Evolutionary conservation across 2,113 vertebrate species (phyloP).

Genomic region (Salvelinus namaycush): DNA sequence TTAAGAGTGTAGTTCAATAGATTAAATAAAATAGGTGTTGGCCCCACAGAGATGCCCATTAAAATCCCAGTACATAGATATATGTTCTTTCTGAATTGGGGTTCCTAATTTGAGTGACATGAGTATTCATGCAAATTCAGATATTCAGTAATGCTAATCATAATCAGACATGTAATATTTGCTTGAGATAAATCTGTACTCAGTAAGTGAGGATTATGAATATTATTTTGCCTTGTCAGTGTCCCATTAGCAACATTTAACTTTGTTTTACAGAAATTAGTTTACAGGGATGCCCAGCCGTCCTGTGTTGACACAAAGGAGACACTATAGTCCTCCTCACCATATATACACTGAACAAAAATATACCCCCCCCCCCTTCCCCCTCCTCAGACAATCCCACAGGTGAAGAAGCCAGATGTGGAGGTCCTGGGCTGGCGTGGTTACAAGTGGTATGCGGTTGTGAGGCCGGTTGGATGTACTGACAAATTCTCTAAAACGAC

Average conservation of each 20-base stretch:
- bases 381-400: too few species aligned
- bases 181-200: too few species aligned
- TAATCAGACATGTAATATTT: background rate
- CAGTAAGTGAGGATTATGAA: background rate
- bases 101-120: background rate
- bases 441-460: too few species aligned
- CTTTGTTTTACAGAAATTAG: slow-evolving; percentile 7
- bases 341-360: too few species aligned
- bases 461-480: too few species aligned
- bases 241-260: background rate
- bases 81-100: background rate
- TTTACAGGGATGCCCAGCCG: background rate
- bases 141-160: background rate
- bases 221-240: background rate
- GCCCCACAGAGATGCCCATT: background rate
- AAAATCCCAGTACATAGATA: background rate
- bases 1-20: too few species aligned
- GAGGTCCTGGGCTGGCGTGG: too few species aligned
- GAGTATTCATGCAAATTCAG: background rate
- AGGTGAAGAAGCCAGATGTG: too few species aligned
- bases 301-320: background rate
- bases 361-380: too few species aligned
- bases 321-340: background rate
- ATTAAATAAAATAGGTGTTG: too few species aligned
- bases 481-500: too few species aligned